These are phyloP conservation scores for Eira barbara DNA, from an alignment of 2,113 vertebrate species.

Conservation along the genomic window DNA sequence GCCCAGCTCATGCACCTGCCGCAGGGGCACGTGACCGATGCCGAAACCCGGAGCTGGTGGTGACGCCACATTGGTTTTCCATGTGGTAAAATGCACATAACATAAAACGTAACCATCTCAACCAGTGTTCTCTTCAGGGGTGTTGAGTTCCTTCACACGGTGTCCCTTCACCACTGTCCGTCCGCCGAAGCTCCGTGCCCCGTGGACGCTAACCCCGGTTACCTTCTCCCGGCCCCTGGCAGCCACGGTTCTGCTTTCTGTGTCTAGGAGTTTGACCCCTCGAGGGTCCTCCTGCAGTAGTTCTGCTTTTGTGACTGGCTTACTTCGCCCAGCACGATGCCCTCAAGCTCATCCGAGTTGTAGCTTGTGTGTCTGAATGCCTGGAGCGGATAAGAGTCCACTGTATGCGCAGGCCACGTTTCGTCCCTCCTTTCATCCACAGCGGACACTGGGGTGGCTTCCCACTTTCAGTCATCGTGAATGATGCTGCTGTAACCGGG, in stretches of 20 bases:
- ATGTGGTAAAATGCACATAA: too few relatives aligned
- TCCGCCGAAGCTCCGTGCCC: neutral
- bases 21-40: too few relatives aligned
- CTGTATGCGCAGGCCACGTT: rapidly evolving
- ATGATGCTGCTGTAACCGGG: neutral
- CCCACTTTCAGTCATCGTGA: neutral
- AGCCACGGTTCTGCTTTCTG: neutral
- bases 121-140: neutral
- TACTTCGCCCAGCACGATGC: neutral
- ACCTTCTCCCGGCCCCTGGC: rapidly evolving
- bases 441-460: neutral
- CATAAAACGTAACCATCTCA: too few relatives aligned
- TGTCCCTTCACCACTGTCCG: rapidly evolving
- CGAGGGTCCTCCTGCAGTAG: neutral
- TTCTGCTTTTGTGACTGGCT: neutral
- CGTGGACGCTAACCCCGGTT: rapidly evolving
- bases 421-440: rapidly evolving
- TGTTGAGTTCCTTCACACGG: too few relatives aligned
- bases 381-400: neutral
- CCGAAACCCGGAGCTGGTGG: neutral
- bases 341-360: neutral
- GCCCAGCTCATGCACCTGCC: rapidly evolving
- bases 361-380: neutral
- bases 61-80: neutral
- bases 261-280: neutral